Percentiles rank a stretch among this genome's conserved stretches.
These are phyloP conservation scores for Anguilla rostrata DNA, from an alignment of 2,113 vertebrate genomes.

Conservation along the genomic window DNA sequence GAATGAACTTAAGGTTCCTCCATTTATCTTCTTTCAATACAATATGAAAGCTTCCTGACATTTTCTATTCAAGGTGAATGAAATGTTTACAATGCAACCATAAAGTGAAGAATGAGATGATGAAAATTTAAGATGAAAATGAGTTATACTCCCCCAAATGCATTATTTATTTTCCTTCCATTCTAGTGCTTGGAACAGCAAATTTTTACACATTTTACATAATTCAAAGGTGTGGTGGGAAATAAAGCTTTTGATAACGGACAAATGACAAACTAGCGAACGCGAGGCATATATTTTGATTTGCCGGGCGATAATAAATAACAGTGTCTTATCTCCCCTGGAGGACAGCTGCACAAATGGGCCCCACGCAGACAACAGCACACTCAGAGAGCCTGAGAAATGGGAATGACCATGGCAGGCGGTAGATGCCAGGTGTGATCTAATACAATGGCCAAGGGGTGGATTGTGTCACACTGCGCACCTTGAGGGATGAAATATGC, in stretches of 20 bases:
- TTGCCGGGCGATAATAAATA: conserved; percentile 65
- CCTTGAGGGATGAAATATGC: conserved; percentile 74
- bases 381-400: conserved; percentile 65
- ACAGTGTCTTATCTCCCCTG: conserved; percentile 67
- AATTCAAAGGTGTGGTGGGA: conserved; percentile 2
- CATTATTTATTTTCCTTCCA: background rate
- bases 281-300: conserved; percentile 55
- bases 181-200: conserved; percentile 15
- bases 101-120: background rate
- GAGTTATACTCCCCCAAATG: background rate
- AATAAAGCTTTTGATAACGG: conserved; percentile 19
- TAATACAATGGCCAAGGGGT: conserved; percentile 67
- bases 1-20: background rate
- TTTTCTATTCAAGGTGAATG: background rate
- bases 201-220: background rate
- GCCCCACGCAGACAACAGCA: conserved; percentile 59
- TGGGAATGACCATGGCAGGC: conserved; percentile 67
- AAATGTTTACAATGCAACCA: conserved; percentile 7
- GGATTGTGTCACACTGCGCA: conserved; percentile 63
- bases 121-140: conserved; percentile 16
- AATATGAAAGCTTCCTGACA: background rate
- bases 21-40: background rate
- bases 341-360: conserved; percentile 75
- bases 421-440: conserved; percentile 64
- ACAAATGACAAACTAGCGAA: conserved; percentile 24